Percentiles rank a stretch among this genome's conserved stretches.
These are phyloP conservation scores for Scolopax bukidnonensis DNA, from an alignment of 2,797 vertebrate species.

Conservation along the genomic window DNA sequence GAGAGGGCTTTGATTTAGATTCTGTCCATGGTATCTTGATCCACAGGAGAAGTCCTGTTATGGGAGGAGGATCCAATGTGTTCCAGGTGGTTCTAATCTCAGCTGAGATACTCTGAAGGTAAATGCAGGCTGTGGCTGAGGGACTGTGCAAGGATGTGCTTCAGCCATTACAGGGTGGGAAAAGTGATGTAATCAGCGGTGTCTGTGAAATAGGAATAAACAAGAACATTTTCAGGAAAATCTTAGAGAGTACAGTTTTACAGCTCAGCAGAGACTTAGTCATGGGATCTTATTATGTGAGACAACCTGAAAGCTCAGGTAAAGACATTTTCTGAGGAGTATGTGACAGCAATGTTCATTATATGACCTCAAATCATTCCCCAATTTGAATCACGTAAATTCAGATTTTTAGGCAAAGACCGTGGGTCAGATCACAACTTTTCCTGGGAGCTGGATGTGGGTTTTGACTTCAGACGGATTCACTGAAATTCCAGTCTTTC, in stretches of 20 bases:
- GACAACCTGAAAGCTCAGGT: background rate
- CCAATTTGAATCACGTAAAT: background rate
- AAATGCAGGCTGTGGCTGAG: background rate
- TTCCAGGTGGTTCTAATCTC: background rate
- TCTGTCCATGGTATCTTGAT: background rate
- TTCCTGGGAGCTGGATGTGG: background rate
- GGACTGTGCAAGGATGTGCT: background rate
- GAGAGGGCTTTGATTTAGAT: background rate
- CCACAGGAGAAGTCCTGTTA: background rate
- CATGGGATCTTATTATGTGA: background rate
- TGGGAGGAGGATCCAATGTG: background rate
- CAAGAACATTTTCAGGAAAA: background rate
- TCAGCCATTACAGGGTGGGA: background rate
- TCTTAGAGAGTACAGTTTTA: background rate
- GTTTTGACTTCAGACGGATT: background rate
- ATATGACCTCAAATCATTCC: background rate
- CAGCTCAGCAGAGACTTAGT: background rate
- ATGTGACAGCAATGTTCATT: rapidly evolving
- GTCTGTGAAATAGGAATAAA: background rate
- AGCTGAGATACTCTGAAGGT: background rate
- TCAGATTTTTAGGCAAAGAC: background rate
- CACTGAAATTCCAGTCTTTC: background rate
- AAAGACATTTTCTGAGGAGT: background rate
- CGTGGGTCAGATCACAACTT: background rate
- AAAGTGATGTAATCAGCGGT: background rate